Evolutionary conservation across 2,113 vertebrate species (phyloP), one percentile per base, ranked within the genome.

Genomic region (Archilochus colubris): DNA sequence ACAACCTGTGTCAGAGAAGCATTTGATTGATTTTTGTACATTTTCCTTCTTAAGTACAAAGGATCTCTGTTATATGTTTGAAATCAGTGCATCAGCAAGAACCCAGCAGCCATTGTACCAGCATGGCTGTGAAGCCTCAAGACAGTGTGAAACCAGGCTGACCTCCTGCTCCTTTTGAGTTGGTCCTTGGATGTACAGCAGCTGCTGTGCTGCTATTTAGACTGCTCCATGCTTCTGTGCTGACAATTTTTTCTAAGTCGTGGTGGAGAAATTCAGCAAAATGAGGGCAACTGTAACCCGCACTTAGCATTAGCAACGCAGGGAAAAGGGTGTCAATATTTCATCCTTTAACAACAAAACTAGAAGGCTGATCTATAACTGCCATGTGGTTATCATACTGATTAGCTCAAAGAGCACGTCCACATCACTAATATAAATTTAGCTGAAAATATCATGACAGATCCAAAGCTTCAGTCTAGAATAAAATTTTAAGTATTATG

Each of bases 231-330:
- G 51, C 61, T 89, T 79, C 67, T 46, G 10, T 31, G 21, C 23
- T 54, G 40, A 72, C 17, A 27, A 8, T 67, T 86, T 91, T 94
- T 89, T n/a, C 59, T 53, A 72, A 74, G 38, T 70, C 72, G 44
- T 88, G 55, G 88, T 24, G 89, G 64, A 94, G 57, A 89, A 94
- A 88, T 77, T 81, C 94, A 86, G 64, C 36, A 91, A 91, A 97
- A 91, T 58, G 53, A 94, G 82, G 76, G 48, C 85, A 94, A 88
- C 12, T 64, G 57, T 91, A 78, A 85, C 25, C 10, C 0, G 0
- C 53, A 80, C 27, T 91, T 78, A 80, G 6, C 21, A 67, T 88
- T 93, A 72, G 59, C 48, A 90, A n/a, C 43, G 25, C 27, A 28
- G 53, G 20, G n/a, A 2, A 33, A 77, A 82, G 82, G 19, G 9